Evolutionary conservation across 2,797 vertebrate genomes (phyloP).

Genomic region (Potorous gilbertii): DNA sequence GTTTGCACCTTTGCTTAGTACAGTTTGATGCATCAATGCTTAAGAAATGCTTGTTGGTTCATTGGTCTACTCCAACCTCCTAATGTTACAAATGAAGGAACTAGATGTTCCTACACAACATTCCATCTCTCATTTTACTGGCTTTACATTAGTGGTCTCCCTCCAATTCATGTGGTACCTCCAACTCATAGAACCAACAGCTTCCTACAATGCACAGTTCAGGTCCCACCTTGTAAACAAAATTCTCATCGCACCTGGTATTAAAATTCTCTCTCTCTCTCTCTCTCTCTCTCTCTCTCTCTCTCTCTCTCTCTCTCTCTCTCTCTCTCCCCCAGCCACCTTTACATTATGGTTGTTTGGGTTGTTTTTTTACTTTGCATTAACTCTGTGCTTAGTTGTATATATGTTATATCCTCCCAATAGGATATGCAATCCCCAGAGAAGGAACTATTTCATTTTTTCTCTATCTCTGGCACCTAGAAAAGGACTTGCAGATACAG

Average conservation of each 20-base stretch:
- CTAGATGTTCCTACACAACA: neutral
- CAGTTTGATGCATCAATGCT: neutral
- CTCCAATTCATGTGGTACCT: too few species aligned
- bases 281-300: too few species aligned
- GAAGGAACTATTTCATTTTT: neutral
- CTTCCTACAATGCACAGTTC: neutral
- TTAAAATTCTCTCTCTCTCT: neutral
- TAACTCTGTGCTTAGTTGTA: neutral
- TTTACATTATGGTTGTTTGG: neutral
- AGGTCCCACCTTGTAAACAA: neutral
- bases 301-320: too few species aligned
- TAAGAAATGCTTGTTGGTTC: neutral
- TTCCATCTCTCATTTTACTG: neutral
- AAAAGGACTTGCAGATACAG: neutral
- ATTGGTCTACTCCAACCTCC: neutral
- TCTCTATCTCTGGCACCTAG: neutral
- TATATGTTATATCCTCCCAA: neutral
- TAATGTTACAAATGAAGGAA: neutral
- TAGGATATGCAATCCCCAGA: neutral
- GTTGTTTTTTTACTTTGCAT: neutral
- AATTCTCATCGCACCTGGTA: neutral
- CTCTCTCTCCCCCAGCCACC: too few species aligned
- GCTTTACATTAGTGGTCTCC: neutral
- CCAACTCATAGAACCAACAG: too few species aligned
- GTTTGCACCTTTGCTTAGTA: neutral